Percentiles rank a stretch among this genome's conserved stretches.
Conservation (phyloP, 2,113 vertebrate species). For the Eonycteris spelaea region DNA sequence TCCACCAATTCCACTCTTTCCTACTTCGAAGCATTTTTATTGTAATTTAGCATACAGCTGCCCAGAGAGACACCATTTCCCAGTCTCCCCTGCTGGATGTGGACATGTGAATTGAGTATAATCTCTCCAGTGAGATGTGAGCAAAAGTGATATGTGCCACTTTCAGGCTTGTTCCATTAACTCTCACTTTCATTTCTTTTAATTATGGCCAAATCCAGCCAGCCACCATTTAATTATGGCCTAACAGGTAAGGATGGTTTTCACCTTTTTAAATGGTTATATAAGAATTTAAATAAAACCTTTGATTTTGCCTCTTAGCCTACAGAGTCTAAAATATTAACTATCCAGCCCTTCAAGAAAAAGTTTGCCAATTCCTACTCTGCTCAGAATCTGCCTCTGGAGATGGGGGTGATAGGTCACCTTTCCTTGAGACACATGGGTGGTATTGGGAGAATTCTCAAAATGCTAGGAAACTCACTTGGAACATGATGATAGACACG, state of each 20-base stretch:
- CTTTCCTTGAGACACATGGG: background rate
- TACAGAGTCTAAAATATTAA: background rate
- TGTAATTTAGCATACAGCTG: background rate
- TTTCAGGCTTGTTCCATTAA: background rate
- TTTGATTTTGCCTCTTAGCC: background rate
- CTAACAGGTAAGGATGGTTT: background rate
- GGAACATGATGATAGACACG: background rate
- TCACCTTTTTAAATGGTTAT: background rate
- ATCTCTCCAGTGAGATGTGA: background rate
- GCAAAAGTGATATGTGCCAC: background rate
- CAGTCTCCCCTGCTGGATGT: background rate
- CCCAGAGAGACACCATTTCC: background rate
- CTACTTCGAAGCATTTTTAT: background rate
- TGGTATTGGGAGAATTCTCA: background rate
- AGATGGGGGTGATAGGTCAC: background rate
- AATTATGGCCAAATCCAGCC: background rate
- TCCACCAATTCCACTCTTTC: background rate
- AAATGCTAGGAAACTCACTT: background rate
- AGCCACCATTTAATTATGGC: background rate
- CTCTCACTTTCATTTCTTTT: background rate
- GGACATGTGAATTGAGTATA: background rate
- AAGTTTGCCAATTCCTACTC: background rate
- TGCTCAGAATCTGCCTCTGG: background rate
- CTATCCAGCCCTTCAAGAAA: background rate
- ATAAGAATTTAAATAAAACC: background rate